Evolutionary conservation across 1,140 invertebrate genomes (phyloP).

Genomic region (Atta colombica): DNA sequence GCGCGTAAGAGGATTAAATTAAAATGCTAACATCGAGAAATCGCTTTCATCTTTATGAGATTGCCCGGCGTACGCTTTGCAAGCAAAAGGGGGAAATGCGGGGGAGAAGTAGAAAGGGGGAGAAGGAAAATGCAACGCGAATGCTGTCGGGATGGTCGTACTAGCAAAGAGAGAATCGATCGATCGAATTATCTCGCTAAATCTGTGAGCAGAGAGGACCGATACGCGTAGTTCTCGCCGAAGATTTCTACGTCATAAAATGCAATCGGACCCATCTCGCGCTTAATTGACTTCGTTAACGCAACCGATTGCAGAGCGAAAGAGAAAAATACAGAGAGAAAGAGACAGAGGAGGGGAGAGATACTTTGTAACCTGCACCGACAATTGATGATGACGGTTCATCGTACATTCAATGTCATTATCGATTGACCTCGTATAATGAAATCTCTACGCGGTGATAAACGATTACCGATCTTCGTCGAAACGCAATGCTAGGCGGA

Average conservation of each 20-base stretch:
- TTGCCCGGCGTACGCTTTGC: slow-evolving; percentile 55
- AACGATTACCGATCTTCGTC: slow-evolving; percentile 48
- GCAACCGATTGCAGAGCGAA: slow-evolving; percentile 5
- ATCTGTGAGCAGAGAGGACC: slow-evolving; percentile 27
- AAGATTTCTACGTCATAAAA: slow-evolving; percentile 36
- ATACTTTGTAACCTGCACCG: not conserved
- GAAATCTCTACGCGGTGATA: slow-evolving; percentile 21
- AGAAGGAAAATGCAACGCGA: slow-evolving; percentile 3
- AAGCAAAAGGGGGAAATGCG: slow-evolving; percentile 25
- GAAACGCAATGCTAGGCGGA: not conserved
- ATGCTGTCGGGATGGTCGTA: not conserved
- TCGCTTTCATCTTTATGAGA: slow-evolving; percentile 65
- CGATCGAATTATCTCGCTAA: slow-evolving; percentile 62
- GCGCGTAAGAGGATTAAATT: slow-evolving; percentile 63
- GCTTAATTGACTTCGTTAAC: slow-evolving; percentile 55
- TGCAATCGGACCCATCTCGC: not conserved
- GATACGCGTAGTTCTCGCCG: not conserved
- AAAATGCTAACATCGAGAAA: slow-evolving; percentile 63
- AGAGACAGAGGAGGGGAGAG: not conserved
- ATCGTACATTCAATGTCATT: slow-evolving; percentile 53
- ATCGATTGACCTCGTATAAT: slow-evolving; percentile 27
- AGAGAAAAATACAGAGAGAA: not conserved
- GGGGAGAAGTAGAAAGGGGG: no score
- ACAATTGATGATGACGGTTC: slow-evolving; percentile 56
- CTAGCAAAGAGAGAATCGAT: slow-evolving; percentile 15